A percentile compares a stretch with the other conserved stretches of the same genome.
Conservation (phyloP, 2,797 vertebrate genomes). For the Pithecia hirsuta region DNA sequence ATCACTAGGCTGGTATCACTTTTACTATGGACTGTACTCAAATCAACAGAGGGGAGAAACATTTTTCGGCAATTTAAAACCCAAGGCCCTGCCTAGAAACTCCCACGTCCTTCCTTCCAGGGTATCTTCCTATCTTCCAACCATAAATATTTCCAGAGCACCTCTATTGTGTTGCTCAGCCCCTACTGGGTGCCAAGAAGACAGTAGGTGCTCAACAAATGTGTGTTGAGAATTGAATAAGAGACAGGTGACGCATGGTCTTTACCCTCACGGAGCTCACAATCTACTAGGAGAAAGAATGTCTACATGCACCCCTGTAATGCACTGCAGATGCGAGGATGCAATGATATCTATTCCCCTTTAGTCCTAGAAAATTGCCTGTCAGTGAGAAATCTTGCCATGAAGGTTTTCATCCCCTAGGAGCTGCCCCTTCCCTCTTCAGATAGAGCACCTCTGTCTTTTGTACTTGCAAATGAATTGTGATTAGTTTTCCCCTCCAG, state of each 20-base stretch:
- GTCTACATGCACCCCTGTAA: not conserved
- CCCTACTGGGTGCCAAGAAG: not conserved
- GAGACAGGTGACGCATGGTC: not conserved
- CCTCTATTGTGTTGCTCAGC: not conserved
- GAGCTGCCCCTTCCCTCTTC: constrained; percentile 52
- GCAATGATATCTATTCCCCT: constrained; percentile 7
- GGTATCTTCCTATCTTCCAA: not conserved
- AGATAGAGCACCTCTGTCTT: constrained; percentile 83
- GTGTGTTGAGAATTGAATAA: not conserved
- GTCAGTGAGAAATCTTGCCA: constrained; percentile 83
- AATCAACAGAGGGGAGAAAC: not conserved
- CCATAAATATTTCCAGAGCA: not conserved
- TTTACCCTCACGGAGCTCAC: not conserved
- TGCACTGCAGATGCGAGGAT: constrained; percentile 10
- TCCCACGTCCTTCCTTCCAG: not conserved
- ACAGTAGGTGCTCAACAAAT: constrained; percentile 6
- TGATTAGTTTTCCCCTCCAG: constrained; percentile 89
- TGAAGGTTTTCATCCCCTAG: constrained; percentile 56
- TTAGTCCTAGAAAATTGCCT: constrained; percentile 68
- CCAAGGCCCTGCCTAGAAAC: not conserved
- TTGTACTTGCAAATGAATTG: constrained; percentile 87
- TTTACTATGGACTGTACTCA: not conserved
- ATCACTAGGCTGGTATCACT: not conserved
- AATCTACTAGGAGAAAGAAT: not conserved
- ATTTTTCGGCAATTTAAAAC: not conserved